Base-by-base conservation (phyloP, 2,113 vertebrate species). In the Corythoichthys haematopterus region DNA sequence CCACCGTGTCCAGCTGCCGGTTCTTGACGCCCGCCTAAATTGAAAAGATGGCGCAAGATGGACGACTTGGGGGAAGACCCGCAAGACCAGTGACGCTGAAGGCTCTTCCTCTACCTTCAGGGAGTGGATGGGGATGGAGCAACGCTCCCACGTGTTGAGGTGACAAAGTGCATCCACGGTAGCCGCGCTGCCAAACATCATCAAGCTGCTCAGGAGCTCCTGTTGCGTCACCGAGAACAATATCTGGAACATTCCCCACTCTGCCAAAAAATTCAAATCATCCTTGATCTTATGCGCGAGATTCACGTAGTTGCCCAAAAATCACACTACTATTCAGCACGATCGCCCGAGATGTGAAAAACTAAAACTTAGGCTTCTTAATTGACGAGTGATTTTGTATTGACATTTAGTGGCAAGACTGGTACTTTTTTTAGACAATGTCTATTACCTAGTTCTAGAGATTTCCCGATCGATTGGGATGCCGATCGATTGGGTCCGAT, bases 61-160 rank as follows among this genome's bases (percentile, higher is more conserved):
- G 55, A 46, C 36, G 12, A 59, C 57, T 15, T 14, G 0, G 35
- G 37, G 20, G 12, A 46, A 9, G 4, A 13, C 4, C 15, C 16
- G 1, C 13, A 13, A 51, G 35, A 4, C 6, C 40, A 12, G 45
- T 33, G n/a, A 38, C 4, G 0, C 8, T 3, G 2, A 28, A 40
- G 53, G 15, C 4, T 12, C 2, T 6, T 20, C 1, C 13, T 68
- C 14, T 67, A 99, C 97, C 94, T 98, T 88, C 1, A 99, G 87
- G 0, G 96, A 87, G 0, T 95, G 95, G n/a, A 98, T 82, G 3
- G 96, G 97, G 58, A 99, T 95, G 3, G 96, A 96, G 65, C 97
- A 98, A n/a, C 94, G 92, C 7, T 92, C 94, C 97, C 97, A 99
- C 0, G 83, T 92, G 12, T 98, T 99, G 68, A 97, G 92, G 75